phyloP scores from a whole-genome alignment of 2,888 invertebrate species.

The Hydraecia micacea region DNA sequence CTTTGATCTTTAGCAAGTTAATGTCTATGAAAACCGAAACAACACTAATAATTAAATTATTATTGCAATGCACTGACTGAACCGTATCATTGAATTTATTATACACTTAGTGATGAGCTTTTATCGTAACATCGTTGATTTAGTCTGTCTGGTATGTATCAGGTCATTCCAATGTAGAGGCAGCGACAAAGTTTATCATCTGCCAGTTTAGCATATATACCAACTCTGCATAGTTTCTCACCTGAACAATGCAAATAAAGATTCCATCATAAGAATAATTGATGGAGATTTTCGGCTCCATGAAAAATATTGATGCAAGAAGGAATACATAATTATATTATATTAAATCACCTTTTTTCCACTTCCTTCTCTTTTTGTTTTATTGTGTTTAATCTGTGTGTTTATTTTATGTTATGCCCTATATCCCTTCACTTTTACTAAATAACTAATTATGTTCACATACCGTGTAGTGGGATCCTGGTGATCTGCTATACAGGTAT shows the following conservation, averaged over 20 bases:
- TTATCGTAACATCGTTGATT: constrained; percentile 42
- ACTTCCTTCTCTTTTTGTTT: too few relatives aligned
- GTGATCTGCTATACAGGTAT: too few relatives aligned
- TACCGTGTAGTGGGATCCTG: too few relatives aligned
- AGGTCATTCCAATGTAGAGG: constrained; percentile 12
- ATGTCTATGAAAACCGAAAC: constrained; percentile 28
- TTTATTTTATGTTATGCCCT: too few relatives aligned
- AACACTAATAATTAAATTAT: constrained; percentile 30
- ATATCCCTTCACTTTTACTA: too few relatives aligned
- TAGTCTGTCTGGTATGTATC: constrained; percentile 21
- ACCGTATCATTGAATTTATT: constrained; percentile 46
- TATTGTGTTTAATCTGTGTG: too few relatives aligned
- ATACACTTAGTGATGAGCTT: constrained; percentile 51
- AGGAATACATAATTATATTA: too few relatives aligned
- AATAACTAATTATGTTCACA: too few relatives aligned
- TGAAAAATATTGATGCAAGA: background rate
- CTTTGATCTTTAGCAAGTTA: constrained; percentile 45
- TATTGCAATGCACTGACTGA: constrained; percentile 24
- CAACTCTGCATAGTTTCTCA: constrained; percentile 1
- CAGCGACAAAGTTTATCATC: constrained; percentile 19
- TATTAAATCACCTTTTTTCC: too few relatives aligned
- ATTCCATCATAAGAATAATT: background rate
- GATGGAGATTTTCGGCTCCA: background rate
- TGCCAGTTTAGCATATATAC: background rate
- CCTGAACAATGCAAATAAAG: background rate